These are phyloP conservation scores for Drosophila sechellia DNA, from an alignment of 1,140 invertebrate species.

Conservation along the genomic window DNA sequence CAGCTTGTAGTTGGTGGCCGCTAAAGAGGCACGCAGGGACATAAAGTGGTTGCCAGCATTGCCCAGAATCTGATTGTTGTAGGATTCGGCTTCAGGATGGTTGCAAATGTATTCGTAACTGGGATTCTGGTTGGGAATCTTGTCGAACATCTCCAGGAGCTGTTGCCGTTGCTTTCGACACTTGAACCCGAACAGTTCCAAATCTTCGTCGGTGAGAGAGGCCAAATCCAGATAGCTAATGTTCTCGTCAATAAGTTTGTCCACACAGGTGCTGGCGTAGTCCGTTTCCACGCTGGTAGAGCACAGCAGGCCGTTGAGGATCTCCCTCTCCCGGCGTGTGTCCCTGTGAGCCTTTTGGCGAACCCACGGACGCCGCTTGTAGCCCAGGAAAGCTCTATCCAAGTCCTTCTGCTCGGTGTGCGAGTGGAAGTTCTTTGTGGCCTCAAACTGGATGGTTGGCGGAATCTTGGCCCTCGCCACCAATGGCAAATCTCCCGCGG, in stretches of 20 bases:
- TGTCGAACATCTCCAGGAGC: constrained; percentile 52
- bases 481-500: constrained; percentile 43
- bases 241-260: constrained; percentile 57
- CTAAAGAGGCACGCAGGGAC: constrained; percentile 64
- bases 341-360: constrained; percentile 4
- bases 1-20: constrained; percentile 75
- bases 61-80: constrained; percentile 67
- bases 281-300: constrained; percentile 6
- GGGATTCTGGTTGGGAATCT: constrained; percentile 71
- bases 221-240: constrained; percentile 65
- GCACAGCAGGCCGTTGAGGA: constrained; percentile 27
- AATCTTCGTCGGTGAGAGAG: constrained; percentile 58
- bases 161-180: constrained; percentile 38
- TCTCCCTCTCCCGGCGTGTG: constrained; percentile 31
- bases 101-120: constrained; percentile 64
- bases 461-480: constrained; percentile 11
- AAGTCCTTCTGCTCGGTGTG: constrained; percentile 45
- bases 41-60: constrained; percentile 67
- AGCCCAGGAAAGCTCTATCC: constrained; percentile 53
- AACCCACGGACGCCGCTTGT: constrained; percentile 31
- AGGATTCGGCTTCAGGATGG: constrained; percentile 33
- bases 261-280: constrained; percentile 5
- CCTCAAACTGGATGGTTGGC: constrained; percentile 45
- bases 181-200: constrained; percentile 66
- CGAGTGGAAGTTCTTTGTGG: constrained; percentile 56